Conservation (phyloP, 2,113 vertebrate genomes). For the Clarias magur region DNA sequence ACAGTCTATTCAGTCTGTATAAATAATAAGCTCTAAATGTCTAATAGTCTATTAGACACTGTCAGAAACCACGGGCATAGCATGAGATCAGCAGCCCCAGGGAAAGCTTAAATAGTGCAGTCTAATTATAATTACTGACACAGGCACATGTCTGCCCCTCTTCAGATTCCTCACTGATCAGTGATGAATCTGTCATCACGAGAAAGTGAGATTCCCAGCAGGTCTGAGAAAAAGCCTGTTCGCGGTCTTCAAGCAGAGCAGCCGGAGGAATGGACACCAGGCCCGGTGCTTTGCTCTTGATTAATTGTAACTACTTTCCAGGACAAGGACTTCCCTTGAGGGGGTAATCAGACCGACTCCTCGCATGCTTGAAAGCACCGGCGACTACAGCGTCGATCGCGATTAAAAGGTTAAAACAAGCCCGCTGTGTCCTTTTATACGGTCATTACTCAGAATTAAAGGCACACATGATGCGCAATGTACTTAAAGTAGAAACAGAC, state of each 20-base stretch:
- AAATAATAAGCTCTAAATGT: not conserved
- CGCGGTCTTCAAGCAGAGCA: not conserved
- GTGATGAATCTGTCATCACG: constrained; percentile 31
- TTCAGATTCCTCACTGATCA: constrained; percentile 15
- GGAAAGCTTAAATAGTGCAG: not conserved
- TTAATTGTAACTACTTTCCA: not conserved
- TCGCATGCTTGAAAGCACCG: not conserved
- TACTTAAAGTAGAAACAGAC: not conserved
- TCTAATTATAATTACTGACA: constrained; percentile 12
- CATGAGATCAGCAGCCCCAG: not conserved
- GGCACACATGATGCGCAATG: not conserved
- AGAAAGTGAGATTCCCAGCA: not conserved
- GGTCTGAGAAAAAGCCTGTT: not conserved
- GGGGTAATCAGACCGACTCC: not conserved
- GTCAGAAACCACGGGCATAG: not conserved
- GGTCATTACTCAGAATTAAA: not conserved
- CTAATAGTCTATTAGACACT: not conserved
- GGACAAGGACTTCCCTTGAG: not conserved
- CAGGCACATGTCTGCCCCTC: not conserved
- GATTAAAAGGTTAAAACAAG: not conserved
- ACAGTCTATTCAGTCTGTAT: no score
- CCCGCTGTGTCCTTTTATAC: not conserved
- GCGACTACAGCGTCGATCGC: not conserved
- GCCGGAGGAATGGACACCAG: not conserved
- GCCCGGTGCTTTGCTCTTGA: not conserved